Percentiles rank a stretch among this genome's conserved stretches.
These are phyloP conservation scores for Chaenodraco wilsoni DNA, from an alignment of 2,797 vertebrate genomes.

Conservation along the genomic window DNA sequence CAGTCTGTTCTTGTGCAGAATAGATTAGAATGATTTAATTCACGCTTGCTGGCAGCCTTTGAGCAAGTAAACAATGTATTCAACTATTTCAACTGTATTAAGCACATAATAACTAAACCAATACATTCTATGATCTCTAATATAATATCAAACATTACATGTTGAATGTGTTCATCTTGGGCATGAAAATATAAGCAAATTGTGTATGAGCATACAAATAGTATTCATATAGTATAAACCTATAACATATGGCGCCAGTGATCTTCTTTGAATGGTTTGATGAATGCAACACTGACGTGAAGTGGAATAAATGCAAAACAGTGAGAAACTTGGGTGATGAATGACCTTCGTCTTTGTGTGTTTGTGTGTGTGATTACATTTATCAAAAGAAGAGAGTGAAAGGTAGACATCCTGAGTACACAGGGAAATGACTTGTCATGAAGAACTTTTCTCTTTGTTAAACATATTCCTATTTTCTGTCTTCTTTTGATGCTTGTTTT, in stretches of 20 bases:
- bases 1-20: slow-evolving; percentile 2
- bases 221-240: neutral
- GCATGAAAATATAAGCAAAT: too few species aligned
- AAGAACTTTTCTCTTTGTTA: slow-evolving; percentile 34
- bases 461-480: slow-evolving; percentile 26
- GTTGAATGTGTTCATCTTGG: neutral
- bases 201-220: neutral
- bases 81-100: too few species aligned
- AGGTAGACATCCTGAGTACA: slow-evolving; percentile 16
- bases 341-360: slow-evolving; percentile 29
- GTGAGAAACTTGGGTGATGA: slow-evolving; percentile 30
- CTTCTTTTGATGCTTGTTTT: slow-evolving; percentile 24
- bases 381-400: slow-evolving; percentile 6
- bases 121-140: too few species aligned
- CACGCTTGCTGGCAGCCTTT: slow-evolving; percentile 3
- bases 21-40: slow-evolving; percentile 1
- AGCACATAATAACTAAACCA: too few species aligned
- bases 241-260: neutral
- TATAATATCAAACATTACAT: neutral
- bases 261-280: slow-evolving; percentile 5
- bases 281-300: neutral
- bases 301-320: slow-evolving; percentile 6
- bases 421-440: slow-evolving; percentile 22
- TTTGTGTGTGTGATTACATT: neutral
- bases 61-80: too few species aligned